Conservation (phyloP, 2,113 vertebrate species). For the Cyanocitta stelleri region DNA sequence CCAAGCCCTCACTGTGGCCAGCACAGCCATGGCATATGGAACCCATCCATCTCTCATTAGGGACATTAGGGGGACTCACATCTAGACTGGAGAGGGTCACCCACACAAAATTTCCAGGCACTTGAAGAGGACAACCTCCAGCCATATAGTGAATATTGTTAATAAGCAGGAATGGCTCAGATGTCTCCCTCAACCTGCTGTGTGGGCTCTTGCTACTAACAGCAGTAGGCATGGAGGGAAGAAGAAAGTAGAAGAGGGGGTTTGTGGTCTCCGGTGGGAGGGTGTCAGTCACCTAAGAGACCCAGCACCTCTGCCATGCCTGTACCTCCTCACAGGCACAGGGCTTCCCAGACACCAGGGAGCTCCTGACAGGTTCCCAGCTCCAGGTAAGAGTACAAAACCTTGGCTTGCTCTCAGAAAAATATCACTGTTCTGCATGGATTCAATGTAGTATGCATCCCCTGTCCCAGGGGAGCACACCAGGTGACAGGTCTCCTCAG, state of each 20-base stretch:
- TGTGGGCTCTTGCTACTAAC: neutral
- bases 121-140: neutral
- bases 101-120: neutral
- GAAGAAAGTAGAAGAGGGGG: neutral
- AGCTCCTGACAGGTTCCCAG: neutral
- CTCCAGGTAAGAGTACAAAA: neutral
- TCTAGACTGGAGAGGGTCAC: neutral
- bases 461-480: neutral
- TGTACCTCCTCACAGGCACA: neutral
- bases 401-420: neutral
- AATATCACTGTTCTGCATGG: neutral
- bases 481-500: neutral
- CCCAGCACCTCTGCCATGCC: neutral
- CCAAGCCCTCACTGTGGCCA: fast-evolving
- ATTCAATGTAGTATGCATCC: neutral
- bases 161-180: neutral
- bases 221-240: neutral
- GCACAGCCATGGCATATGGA: fast-evolving
- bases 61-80: neutral
- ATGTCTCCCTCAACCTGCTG: neutral
- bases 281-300: neutral
- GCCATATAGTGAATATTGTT: neutral
- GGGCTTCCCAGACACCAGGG: neutral
- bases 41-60: neutral
- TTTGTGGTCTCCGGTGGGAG: neutral